phyloP scores from a whole-genome alignment of 1,140 invertebrate species.

The Drosophila aff. region DNA sequence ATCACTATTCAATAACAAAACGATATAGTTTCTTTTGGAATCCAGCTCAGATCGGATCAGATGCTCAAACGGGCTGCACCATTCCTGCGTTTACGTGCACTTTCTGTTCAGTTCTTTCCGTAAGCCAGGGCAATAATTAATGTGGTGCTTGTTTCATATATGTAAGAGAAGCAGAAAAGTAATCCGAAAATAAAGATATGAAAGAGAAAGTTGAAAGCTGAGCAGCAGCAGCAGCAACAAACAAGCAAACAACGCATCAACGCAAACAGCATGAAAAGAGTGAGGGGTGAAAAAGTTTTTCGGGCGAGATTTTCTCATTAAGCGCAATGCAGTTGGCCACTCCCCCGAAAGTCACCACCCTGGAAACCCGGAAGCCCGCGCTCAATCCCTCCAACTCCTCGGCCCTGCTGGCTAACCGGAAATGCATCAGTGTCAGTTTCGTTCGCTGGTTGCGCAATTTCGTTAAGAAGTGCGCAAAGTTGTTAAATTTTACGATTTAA shows the following conservation, averaged over 20 bases:
- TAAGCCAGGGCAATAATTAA: slow-evolving; percentile 29
- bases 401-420: slow-evolving; percentile 62
- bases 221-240: slow-evolving; percentile 34
- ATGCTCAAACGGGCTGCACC: background rate
- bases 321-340: slow-evolving; percentile 47
- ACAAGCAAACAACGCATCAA: slow-evolving; percentile 57
- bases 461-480: slow-evolving; percentile 83
- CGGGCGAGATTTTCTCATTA: slow-evolving; percentile 56
- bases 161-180: slow-evolving; percentile 22
- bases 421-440: slow-evolving; percentile 82
- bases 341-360: slow-evolving; percentile 2
- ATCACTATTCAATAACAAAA: background rate
- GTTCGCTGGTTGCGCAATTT: slow-evolving; percentile 62
- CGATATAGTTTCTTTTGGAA: background rate
- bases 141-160: slow-evolving; percentile 28
- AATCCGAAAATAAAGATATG: slow-evolving; percentile 52
- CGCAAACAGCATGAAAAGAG: slow-evolving; percentile 51
- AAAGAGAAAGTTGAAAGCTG: slow-evolving; percentile 55
- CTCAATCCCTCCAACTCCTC: slow-evolving; percentile 8
- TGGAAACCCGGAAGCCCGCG: background rate
- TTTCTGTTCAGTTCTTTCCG: background rate
- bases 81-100: background rate
- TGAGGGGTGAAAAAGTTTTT: slow-evolving; percentile 42
- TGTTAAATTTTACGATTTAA: slow-evolving; percentile 85
- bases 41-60: background rate